A percentile compares a stretch with the other conserved stretches of the same genome.
These are phyloP conservation scores for Vannuccia rotundouncinata DNA, from an alignment of 2,888 invertebrate species.

Conservation along the genomic window DNA sequence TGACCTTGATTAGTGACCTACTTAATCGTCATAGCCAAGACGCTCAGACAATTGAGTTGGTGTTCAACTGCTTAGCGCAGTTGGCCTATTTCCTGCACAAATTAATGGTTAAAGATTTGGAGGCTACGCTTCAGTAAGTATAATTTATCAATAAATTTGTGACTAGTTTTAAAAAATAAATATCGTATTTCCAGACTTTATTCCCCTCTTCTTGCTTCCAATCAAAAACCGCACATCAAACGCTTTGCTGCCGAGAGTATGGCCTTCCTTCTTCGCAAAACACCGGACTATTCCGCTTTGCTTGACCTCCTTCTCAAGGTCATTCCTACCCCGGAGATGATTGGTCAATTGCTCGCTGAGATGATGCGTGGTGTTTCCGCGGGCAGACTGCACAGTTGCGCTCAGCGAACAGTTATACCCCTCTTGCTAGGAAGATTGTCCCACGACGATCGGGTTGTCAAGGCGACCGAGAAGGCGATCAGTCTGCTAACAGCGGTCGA, in stretches of 20 bases:
- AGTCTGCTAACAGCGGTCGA: not conserved
- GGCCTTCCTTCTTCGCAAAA: slow-evolving; percentile 66
- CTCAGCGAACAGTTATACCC: not conserved
- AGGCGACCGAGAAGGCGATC: not conserved
- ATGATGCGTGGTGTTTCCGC: not conserved
- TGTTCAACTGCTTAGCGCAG: too few relatives aligned
- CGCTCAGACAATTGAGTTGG: too few relatives aligned
- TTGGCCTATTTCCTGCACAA: too few relatives aligned
- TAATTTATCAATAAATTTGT: too few relatives aligned
- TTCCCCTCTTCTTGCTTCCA: slow-evolving; percentile 67
- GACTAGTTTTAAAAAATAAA: too few relatives aligned
- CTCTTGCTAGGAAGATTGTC: not conserved
- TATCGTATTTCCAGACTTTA: slow-evolving; percentile 51
- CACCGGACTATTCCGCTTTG: not conserved
- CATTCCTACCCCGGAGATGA: not conserved
- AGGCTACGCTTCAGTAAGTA: too few relatives aligned
- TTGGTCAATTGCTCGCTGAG: not conserved
- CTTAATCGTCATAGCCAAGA: too few relatives aligned
- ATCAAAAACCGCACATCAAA: slow-evolving; percentile 74
- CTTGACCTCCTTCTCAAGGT: not conserved
- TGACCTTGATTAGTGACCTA: too few relatives aligned
- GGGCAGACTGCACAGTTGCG: not conserved
- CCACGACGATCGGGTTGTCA: not conserved
- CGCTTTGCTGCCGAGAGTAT: slow-evolving; percentile 93
- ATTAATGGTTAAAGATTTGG: too few relatives aligned